Percentiles rank a stretch among this genome's conserved stretches.
These are phyloP conservation scores for Sepioteuthis lessoniana DNA, from an alignment of 2,888 invertebrate species.

Conservation along the genomic window DNA sequence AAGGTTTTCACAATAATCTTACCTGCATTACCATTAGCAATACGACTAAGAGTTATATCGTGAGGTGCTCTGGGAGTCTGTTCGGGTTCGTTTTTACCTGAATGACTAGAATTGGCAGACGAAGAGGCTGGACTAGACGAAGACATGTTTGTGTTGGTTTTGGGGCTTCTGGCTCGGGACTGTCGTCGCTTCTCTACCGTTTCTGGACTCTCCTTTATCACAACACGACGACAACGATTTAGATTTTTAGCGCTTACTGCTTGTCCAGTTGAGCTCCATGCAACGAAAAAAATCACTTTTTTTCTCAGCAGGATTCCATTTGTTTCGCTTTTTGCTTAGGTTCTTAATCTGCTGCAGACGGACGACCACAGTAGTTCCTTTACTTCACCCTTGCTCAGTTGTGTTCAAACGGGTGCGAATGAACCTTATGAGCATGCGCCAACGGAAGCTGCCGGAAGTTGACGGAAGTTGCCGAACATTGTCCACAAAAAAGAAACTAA, in stretches of 20 bases:
- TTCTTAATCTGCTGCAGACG: neutral
- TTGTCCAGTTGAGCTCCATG: conserved; percentile 33
- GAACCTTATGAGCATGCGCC: neutral
- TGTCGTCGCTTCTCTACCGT: neutral
- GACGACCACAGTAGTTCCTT: neutral
- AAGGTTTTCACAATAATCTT: neutral
- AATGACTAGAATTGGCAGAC: neutral
- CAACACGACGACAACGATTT: no score
- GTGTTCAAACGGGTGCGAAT: neutral
- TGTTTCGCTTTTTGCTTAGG: neutral
- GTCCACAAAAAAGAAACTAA: no score
- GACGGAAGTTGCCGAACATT: neutral
- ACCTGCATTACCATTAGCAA: neutral
- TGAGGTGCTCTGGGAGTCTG: neutral
- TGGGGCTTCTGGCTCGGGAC: neutral
- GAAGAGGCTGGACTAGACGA: neutral
- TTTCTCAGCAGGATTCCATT: neutral
- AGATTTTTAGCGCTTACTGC: neutral
- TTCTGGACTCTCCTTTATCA: neutral
- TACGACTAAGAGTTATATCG: neutral
- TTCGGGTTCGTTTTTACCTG: neutral
- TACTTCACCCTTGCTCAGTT: neutral
- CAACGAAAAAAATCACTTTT: neutral
- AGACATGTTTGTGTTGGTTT: conserved; percentile 23
- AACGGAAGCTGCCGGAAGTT: conserved; percentile 5